A percentile compares a stretch with the other conserved stretches of the same genome.
Conservation (phyloP, 2,113 vertebrate species). For the Holacanthus passer region DNA sequence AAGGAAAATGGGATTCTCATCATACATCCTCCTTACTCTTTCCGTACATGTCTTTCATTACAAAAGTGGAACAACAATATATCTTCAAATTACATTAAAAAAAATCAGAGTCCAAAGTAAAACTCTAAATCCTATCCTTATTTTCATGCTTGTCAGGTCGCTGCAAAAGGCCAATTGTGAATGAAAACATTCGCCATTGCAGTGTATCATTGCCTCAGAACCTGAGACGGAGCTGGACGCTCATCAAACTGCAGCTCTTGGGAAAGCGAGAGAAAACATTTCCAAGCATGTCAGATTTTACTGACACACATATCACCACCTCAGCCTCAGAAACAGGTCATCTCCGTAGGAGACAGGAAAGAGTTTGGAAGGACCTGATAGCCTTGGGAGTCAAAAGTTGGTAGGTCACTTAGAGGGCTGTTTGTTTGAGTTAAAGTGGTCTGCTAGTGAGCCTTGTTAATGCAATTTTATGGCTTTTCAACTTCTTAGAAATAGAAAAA, state of each 20-base stretch:
- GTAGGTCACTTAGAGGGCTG: slow-evolving; percentile 27
- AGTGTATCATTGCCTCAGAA: slow-evolving; percentile 42
- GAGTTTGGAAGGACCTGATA: slow-evolving; percentile 8
- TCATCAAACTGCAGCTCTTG: slow-evolving; percentile 64
- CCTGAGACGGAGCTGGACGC: slow-evolving; percentile 52
- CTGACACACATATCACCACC: slow-evolving; percentile 53
- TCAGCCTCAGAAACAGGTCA: slow-evolving; percentile 24
- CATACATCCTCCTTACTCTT: slow-evolving; percentile 15
- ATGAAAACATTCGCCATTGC: slow-evolving; percentile 57
- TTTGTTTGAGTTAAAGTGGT: slow-evolving; percentile 17
- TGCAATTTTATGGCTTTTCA: not conserved
- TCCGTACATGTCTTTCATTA: slow-evolving; percentile 49
- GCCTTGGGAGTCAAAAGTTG: slow-evolving; percentile 10
- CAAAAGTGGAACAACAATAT: slow-evolving; percentile 38
- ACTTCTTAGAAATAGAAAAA: not conserved
- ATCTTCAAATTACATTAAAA: slow-evolving; percentile 49
- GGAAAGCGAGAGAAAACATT: slow-evolving; percentile 46
- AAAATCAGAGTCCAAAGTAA: slow-evolving; percentile 36
- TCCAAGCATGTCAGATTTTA: slow-evolving; percentile 58
- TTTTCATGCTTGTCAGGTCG: slow-evolving; percentile 60
- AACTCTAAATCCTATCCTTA: slow-evolving; percentile 30
- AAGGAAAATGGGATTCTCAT: slow-evolving; percentile 46
- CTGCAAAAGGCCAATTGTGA: slow-evolving; percentile 48
- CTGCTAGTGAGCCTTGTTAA: not conserved
- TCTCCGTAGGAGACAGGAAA: slow-evolving; percentile 11